Evolutionary conservation across 2,113 vertebrate species (phyloP).

Genomic region (Anolis sagrei): DNA sequence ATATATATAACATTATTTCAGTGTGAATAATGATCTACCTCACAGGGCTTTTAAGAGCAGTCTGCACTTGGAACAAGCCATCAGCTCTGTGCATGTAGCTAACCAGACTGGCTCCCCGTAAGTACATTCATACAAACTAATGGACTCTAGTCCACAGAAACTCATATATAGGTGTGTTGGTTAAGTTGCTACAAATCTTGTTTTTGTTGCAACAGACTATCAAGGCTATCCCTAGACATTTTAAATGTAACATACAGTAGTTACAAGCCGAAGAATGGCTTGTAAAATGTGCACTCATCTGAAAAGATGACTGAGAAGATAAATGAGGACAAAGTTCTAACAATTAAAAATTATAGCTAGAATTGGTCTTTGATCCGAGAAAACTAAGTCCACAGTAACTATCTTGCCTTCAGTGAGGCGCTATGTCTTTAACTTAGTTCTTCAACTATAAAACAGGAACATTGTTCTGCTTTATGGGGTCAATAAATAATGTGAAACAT

Average conservation of each 20-base stretch:
- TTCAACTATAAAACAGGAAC: constrained; percentile 1
- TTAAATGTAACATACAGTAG: neutral
- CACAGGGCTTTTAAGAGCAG: neutral
- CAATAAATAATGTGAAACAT: neutral
- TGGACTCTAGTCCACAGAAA: too few species aligned
- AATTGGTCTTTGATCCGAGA: neutral
- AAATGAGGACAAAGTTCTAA: neutral
- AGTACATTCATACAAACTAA: too few species aligned
- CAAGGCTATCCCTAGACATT: neutral
- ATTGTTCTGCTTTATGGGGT: neutral
- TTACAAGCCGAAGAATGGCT: neutral
- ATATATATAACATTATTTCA: too few species aligned
- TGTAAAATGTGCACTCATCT: neutral
- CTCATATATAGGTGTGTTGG: neutral
- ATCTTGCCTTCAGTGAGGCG: neutral
- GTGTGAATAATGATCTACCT: neutral
- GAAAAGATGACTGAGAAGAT: neutral
- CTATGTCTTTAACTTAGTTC: neutral
- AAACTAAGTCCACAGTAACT: neutral
- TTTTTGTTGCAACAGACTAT: neutral
- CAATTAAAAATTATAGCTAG: neutral
- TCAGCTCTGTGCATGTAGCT: neutral
- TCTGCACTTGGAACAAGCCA: neutral
- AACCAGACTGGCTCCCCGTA: neutral
- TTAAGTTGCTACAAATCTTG: neutral